phyloP scores from a whole-genome alignment of 2,113 vertebrate genomes.

The Henicopernis longicauda region DNA sequence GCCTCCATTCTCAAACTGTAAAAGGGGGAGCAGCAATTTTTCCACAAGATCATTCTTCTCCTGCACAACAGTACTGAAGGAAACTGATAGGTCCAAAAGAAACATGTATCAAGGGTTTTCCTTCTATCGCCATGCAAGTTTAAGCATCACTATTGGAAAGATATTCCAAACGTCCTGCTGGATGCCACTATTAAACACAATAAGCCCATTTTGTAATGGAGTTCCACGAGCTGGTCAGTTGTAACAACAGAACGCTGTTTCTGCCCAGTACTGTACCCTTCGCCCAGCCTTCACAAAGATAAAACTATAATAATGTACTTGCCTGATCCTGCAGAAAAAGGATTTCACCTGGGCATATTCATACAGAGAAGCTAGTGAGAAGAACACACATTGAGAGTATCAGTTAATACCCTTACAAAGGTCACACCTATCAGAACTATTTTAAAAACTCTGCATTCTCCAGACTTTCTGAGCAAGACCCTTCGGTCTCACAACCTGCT shows the following conservation, averaged over 20 bases:
- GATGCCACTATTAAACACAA: background rate
- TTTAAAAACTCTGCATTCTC: background rate
- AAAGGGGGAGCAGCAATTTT: background rate
- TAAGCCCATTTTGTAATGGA: background rate
- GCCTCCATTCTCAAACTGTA: background rate
- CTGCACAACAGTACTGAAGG: background rate
- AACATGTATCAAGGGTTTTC: background rate
- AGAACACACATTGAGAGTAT: background rate
- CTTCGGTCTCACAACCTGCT: background rate
- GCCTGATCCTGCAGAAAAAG: conserved; percentile 93
- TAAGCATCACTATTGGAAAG: background rate
- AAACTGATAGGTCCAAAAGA: background rate
- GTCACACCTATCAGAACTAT: background rate
- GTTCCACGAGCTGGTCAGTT: background rate
- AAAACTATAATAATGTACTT: background rate
- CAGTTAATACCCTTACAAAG: background rate
- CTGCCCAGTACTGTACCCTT: background rate
- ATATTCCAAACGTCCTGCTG: background rate
- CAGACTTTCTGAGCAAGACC: background rate
- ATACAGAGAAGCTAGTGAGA: conserved; percentile 66
- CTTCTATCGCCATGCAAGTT: background rate
- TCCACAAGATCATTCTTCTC: background rate
- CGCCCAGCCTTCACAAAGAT: background rate
- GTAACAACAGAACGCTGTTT: background rate
- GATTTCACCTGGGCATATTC: conserved; percentile 83